Evolutionary conservation across 2,113 vertebrate species (phyloP).

Genomic region (Siniperca chuatsi): DNA sequence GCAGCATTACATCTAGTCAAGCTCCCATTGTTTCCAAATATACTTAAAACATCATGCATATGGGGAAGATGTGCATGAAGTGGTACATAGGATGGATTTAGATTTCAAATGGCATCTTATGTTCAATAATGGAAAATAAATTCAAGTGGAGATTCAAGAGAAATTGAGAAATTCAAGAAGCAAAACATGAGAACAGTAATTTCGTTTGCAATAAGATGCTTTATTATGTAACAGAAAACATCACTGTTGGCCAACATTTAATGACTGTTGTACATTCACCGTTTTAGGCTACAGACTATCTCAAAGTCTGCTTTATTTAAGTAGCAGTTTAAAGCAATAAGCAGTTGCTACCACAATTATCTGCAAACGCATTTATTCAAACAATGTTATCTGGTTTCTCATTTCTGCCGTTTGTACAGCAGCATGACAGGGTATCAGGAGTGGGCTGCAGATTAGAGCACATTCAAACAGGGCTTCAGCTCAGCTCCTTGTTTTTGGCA

Average conservation of each 20-base stretch:
- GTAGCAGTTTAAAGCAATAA: not conserved
- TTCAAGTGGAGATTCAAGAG: not conserved
- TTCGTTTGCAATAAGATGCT: not conserved
- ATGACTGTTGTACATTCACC: not conserved
- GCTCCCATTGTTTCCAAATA: not conserved
- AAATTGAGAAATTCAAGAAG: not conserved
- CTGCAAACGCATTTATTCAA: constrained; percentile 12
- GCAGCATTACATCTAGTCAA: not conserved
- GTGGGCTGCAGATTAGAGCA: constrained; percentile 29
- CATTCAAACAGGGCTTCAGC: constrained; percentile 17
- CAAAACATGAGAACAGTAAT: not conserved
- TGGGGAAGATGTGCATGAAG: too few relatives aligned
- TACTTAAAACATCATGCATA: too few relatives aligned
- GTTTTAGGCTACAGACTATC: constrained; percentile 3
- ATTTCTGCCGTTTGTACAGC: constrained; percentile 4
- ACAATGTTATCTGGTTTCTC: not conserved
- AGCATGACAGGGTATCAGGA: constrained; percentile 15
- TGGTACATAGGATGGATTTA: too few relatives aligned
- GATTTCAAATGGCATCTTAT: too few relatives aligned
- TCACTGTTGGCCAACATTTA: not conserved
- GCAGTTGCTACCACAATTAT: constrained; percentile 7
- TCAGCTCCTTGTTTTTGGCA: constrained; percentile 17
- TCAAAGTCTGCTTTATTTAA: not conserved
- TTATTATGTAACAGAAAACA: not conserved
- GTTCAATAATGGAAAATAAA: not conserved